phyloP scores from a whole-genome alignment of 2,113 vertebrate genomes.

The Lycocorax pyrrhopterus region DNA sequence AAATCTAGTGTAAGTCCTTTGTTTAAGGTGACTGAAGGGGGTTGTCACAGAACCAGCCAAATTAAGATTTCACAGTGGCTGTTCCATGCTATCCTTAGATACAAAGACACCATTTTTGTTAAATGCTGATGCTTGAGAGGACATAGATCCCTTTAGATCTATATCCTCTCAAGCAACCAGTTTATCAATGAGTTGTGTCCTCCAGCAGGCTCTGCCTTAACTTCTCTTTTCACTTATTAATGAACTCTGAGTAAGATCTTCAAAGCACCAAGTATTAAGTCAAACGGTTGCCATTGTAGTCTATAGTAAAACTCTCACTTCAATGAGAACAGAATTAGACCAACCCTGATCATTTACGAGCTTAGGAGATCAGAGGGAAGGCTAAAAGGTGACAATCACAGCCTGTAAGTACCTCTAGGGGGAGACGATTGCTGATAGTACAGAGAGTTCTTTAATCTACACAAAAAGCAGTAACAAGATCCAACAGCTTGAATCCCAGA shows the following conservation, averaged over 20 bases:
- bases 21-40: background rate
- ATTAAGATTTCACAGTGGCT: background rate
- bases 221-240: background rate
- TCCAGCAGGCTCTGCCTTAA: background rate
- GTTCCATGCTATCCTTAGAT: background rate
- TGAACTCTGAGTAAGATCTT: background rate
- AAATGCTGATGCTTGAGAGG: background rate
- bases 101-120: fast-evolving
- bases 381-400: constrained; percentile 46
- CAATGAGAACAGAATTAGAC: constrained; percentile 2
- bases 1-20: background rate
- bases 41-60: background rate
- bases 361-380: constrained; percentile 45
- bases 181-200: background rate
- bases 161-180: background rate
- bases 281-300: background rate
- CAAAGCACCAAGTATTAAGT: background rate
- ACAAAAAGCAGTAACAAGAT: constrained; percentile 26
- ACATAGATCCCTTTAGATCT: background rate
- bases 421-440: constrained; percentile 10
- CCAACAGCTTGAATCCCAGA: background rate
- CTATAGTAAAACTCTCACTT: constrained; percentile 19
- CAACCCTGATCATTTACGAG: background rate
- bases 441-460: constrained; percentile 43
- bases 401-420: constrained; percentile 9